Base-by-base conservation (phyloP, 2,888 invertebrate genomes). In the Neoscelio sp. region DNA sequence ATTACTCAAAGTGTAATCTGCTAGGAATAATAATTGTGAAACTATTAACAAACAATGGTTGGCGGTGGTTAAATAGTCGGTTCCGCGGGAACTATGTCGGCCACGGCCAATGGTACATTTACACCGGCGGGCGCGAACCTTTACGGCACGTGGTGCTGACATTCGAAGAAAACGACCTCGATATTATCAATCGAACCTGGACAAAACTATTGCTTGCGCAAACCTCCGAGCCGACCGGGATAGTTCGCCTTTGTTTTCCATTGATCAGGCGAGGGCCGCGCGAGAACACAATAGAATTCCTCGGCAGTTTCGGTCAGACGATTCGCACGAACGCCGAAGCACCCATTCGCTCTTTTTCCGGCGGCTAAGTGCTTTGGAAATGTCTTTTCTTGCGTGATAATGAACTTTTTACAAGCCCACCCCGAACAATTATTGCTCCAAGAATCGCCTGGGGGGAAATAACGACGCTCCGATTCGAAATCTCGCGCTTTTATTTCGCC, bases 21-120 rank as follows among this genome's bases (percentile, higher is more conserved):
- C n/a, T n/a, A n/a, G n/a, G n/a, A n/a, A n/a, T n/a, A n/a, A n/a
- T n/a, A n/a, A n/a, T n/a, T n/a, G n/a, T n/a, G n/a, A 20, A 35
- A 62, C 54, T 35, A 74, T 79, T 79, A 79, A 50, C 79, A 79
- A 75, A 79, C 79, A 79, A 79, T 79, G 64, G 77, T 77, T 77
- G 65, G 42, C 70, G 23, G 40, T 50, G 74, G 26, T 48, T 62
- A 62, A 75, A 70, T 79, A 60, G 33, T 54, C 54, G 17, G 35
- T 54, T 75, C 58, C 62, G 68, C 60, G 42, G 64, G 38, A 79
- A 79, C 75, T 71, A 79, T 75, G 75, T 70, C 35, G 50, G 30
- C 10, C 18, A 44, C 68, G 56, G 65, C 50, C 58, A 50, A 44
- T 56, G 26, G 64, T 56, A n/a, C 74, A n/a, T n/a, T n/a, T 3